Conservation (phyloP, 2,797 vertebrate genomes). For the Orientallactaga sibirica region DNA sequence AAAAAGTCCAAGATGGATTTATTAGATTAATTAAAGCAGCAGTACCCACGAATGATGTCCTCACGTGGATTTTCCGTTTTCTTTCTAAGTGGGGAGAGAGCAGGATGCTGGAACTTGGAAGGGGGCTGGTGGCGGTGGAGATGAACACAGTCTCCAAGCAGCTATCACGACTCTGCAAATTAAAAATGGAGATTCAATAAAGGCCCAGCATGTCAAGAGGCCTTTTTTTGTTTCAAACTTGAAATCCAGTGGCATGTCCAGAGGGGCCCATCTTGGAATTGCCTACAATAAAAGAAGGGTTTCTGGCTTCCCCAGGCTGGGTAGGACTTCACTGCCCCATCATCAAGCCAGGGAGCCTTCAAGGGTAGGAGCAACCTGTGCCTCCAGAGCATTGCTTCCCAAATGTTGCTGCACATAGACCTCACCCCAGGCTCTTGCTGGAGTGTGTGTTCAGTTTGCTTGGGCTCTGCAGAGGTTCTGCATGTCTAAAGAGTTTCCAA, state of each 20-base stretch:
- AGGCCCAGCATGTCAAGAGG: slow-evolving; percentile 25
- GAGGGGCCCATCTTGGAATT: not conserved
- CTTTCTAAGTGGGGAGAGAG: not conserved
- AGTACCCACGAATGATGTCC: not conserved
- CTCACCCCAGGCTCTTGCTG: not conserved
- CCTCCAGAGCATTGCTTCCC: not conserved
- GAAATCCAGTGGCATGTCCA: not conserved
- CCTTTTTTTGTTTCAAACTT: not conserved
- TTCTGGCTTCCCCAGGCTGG: not conserved
- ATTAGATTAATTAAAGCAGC: slow-evolving; percentile 75
- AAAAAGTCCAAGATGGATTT: slow-evolving; percentile 53
- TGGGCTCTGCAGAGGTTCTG: not conserved
- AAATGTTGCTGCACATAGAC: not conserved
- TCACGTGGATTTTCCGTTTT: slow-evolving; percentile 36
- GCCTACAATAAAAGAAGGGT: not conserved
- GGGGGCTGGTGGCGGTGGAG: not conserved
- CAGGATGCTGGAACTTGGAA: not conserved
- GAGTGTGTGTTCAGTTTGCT: not conserved
- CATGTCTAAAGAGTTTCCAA: not conserved
- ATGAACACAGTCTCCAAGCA: not conserved
- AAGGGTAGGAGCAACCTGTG: not conserved
- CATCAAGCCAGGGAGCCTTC: not conserved
- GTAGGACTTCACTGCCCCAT: not conserved
- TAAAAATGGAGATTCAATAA: slow-evolving; percentile 67
- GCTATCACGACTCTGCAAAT: slow-evolving; percentile 44